These are phyloP conservation scores for Margaritifera margaritifera DNA, from an alignment of 2,888 invertebrate genomes.

Conservation along the genomic window DNA sequence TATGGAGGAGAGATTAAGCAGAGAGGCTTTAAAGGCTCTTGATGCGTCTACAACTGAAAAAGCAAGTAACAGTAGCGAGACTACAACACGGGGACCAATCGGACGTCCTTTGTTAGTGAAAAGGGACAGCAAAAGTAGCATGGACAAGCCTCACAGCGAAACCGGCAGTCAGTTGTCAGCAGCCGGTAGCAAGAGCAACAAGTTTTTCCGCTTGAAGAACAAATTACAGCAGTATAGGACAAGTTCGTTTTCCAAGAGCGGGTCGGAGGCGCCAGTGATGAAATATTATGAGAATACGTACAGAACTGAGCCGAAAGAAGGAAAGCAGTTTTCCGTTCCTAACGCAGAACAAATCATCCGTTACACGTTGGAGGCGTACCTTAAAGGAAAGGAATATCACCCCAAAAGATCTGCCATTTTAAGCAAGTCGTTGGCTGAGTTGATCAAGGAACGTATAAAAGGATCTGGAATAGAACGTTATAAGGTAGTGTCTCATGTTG, in stretches of 20 bases:
- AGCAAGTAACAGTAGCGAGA: slow-evolving; percentile 5
- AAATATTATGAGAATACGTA: slow-evolving; percentile 55
- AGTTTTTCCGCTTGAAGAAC: slow-evolving; percentile 34
- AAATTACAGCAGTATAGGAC: slow-evolving; percentile 43
- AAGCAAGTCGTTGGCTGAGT: slow-evolving; percentile 55
- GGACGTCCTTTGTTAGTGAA: slow-evolving; percentile 7
- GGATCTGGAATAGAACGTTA: slow-evolving; percentile 48
- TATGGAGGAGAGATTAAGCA: slow-evolving; percentile 33
- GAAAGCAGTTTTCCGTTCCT: slow-evolving; percentile 35
- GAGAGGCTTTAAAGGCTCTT: slow-evolving; percentile 26
- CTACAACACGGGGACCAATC: neutral
- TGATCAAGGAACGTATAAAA: slow-evolving; percentile 59
- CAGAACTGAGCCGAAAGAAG: slow-evolving; percentile 43
- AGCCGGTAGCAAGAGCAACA: slow-evolving; percentile 24
- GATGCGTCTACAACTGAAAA: slow-evolving; percentile 16
- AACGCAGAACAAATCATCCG: slow-evolving; percentile 53
- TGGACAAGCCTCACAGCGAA: slow-evolving; percentile 18
- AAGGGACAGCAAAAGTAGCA: slow-evolving; percentile 19
- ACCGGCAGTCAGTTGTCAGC: slow-evolving; percentile 29
- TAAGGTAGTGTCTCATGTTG: slow-evolving; percentile 55
- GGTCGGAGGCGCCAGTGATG: slow-evolving; percentile 37
- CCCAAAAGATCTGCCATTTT: slow-evolving; percentile 51
- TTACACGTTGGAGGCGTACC: slow-evolving; percentile 46
- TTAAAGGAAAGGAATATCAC: slow-evolving; percentile 54
- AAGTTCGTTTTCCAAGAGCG: slow-evolving; percentile 38